Conservation (phyloP, 1,140 invertebrate species). For the Ylistrum balloti region DNA sequence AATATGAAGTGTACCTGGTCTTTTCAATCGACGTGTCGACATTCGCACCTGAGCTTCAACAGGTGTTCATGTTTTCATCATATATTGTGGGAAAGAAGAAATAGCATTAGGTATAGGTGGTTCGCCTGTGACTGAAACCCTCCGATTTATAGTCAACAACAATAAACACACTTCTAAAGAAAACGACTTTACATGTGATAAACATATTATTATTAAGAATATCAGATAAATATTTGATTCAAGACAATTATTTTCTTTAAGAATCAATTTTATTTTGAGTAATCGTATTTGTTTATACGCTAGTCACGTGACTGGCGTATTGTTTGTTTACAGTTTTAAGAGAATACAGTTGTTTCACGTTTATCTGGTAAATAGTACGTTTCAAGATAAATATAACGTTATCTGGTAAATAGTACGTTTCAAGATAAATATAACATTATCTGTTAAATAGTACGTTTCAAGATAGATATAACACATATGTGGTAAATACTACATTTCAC, state of each 20-base stretch:
- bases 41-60: conserved; percentile 37
- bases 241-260: background rate
- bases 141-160: conserved; percentile 17
- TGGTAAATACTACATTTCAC: too few species aligned
- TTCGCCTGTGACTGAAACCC: background rate
- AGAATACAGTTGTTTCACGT: too few species aligned
- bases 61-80: conserved; percentile 26
- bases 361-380: too few species aligned
- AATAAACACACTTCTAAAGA: background rate
- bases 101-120: background rate
- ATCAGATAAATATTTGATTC: background rate
- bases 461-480: too few species aligned
- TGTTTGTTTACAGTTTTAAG: background rate
- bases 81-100: conserved; percentile 29
- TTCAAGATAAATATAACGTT: too few species aligned
- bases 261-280: background rate
- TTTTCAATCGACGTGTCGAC: conserved; percentile 37
- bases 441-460: too few species aligned
- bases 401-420: too few species aligned
- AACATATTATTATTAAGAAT: background rate
- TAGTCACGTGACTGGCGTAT: background rate
- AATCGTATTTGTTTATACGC: background rate
- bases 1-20: conserved; percentile 38
- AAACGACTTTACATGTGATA: background rate
- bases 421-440: too few species aligned